Percentiles rank a stretch among this genome's conserved stretches.
These are phyloP conservation scores for Pseudorectes ferrugineus DNA, from an alignment of 2,113 vertebrate genomes.

Conservation along the genomic window DNA sequence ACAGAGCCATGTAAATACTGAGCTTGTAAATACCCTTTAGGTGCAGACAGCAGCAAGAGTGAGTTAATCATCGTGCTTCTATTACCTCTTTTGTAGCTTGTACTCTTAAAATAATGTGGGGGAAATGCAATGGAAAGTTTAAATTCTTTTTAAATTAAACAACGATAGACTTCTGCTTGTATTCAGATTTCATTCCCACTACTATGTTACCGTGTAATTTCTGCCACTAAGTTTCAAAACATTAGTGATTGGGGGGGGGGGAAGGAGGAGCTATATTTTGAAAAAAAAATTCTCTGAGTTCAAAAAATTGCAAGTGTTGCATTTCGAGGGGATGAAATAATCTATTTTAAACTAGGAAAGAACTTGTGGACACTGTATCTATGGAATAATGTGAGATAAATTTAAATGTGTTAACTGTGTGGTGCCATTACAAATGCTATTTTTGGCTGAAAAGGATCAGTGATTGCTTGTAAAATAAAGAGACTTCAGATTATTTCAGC, in stretches of 20 bases:
- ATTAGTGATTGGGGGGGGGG: accelerated
- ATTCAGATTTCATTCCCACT: background rate
- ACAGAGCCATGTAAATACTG: background rate
- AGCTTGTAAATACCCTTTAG: background rate
- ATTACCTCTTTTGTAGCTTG: background rate
- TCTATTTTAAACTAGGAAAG: background rate
- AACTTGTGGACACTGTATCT: background rate
- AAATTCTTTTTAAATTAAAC: background rate
- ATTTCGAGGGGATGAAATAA: background rate
- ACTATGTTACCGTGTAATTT: background rate
- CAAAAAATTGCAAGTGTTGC: background rate
- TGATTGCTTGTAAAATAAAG: background rate
- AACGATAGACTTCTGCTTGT: background rate
- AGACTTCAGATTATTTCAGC: background rate
- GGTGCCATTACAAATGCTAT: background rate
- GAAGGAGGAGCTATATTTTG: background rate
- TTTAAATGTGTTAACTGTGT: background rate
- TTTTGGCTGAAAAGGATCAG: background rate
- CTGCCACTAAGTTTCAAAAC: background rate
- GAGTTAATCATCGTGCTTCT: background rate
- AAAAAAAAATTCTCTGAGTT: background rate
- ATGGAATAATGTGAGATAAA: background rate
- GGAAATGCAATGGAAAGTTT: background rate
- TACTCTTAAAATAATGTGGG: background rate
- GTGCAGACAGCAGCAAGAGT: background rate